These are phyloP conservation scores for Plagiodera versicolora DNA, from an alignment of 2,888 invertebrate species.

Conservation along the genomic window DNA sequence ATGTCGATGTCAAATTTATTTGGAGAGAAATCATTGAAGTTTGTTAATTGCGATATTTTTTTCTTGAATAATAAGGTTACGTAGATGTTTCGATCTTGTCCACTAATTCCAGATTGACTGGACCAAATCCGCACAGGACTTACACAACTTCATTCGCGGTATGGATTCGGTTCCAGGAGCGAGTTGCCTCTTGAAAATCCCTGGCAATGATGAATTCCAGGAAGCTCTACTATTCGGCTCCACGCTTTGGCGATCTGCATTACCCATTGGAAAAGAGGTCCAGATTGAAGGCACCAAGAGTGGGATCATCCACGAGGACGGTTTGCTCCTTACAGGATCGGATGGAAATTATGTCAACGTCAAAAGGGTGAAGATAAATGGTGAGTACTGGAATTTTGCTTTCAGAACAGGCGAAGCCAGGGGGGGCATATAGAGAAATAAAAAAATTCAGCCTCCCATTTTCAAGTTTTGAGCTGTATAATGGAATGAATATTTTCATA, in stretches of 20 bases:
- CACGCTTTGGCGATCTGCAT: slow-evolving; percentile 64
- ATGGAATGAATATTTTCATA: no score
- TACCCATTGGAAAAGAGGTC: slow-evolving; percentile 61
- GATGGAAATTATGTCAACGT: slow-evolving; percentile 73
- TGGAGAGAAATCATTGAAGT: no score
- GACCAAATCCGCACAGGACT: slow-evolving; percentile 66
- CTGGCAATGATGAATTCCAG: slow-evolving; percentile 58
- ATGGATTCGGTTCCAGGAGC: slow-evolving; percentile 96
- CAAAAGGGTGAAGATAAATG: slow-evolving; percentile 49
- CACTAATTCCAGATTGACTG: slow-evolving; percentile 66
- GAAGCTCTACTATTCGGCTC: slow-evolving; percentile 82
- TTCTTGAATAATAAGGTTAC: no score
- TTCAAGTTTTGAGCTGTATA: no score
- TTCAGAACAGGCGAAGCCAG: neutral
- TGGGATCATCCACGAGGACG: slow-evolving; percentile 75
- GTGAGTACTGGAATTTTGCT: slow-evolving; percentile 26
- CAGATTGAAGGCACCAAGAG: slow-evolving; percentile 65
- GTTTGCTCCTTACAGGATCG: slow-evolving; percentile 78
- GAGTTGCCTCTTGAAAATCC: slow-evolving; percentile 55
- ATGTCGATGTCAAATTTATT: no score
- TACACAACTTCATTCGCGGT: slow-evolving; percentile 93
- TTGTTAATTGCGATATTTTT: no score
- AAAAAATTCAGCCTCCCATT: no score
- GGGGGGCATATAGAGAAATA: no score
- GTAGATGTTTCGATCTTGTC: neutral